A percentile compares a stretch with the other conserved stretches of the same genome.
Conservation (phyloP, 2,888 invertebrate species). For the Hyposoter didymator region DNA sequence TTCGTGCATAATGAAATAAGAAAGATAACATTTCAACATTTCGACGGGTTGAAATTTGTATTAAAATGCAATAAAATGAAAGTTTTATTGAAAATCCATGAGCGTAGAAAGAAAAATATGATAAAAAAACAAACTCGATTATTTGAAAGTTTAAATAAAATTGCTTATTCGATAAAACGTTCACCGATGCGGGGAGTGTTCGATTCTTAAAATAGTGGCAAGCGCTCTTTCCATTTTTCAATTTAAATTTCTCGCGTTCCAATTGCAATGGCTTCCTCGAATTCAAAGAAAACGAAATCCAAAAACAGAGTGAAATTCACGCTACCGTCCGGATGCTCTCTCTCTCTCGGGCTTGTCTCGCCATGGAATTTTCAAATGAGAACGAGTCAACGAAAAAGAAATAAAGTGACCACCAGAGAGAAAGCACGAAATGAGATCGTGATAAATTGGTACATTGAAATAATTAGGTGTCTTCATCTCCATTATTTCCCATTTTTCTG, state of each 20-base stretch:
- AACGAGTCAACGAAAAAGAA: constrained; percentile 1
- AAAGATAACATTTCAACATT: background rate
- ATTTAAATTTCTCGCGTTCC: background rate
- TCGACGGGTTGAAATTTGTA: background rate
- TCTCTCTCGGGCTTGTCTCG: background rate
- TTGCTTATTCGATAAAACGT: background rate
- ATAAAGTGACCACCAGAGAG: background rate
- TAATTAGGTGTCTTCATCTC: constrained; percentile 30
- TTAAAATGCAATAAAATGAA: background rate
- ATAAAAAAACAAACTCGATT: background rate
- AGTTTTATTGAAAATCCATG: background rate
- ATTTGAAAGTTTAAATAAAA: background rate
- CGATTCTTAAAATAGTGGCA: background rate
- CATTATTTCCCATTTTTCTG: background rate
- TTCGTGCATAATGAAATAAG: background rate
- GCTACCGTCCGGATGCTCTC: background rate
- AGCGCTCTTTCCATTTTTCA: background rate
- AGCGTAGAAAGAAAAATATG: background rate
- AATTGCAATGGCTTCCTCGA: background rate
- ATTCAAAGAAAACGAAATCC: background rate
- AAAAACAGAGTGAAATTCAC: constrained; percentile 2
- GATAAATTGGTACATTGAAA: constrained; percentile 54
- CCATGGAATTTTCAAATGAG: constrained; percentile 23
- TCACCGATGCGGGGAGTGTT: background rate
- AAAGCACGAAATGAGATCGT: constrained; percentile 46